phyloP scores from a whole-genome alignment of 2,113 vertebrate species.

The Leucopsar rothschildi region DNA sequence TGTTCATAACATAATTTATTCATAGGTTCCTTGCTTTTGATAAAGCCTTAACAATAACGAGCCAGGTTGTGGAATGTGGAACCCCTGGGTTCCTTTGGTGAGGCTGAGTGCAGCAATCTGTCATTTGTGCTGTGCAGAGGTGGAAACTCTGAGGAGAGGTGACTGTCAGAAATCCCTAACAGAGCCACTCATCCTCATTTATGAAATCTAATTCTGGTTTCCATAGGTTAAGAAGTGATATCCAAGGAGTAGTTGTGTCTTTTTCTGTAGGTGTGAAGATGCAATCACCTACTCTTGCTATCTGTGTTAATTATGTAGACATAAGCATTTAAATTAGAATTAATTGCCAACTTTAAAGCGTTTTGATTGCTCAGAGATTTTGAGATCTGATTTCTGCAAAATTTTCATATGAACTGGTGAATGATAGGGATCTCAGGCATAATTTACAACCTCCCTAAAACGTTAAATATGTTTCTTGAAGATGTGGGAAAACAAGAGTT shows the following conservation, averaged over 20 bases:
- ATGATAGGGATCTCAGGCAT: not conserved
- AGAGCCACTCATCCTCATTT: not conserved
- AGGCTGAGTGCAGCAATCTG: not conserved
- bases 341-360: not conserved
- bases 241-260: not conserved
- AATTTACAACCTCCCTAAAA: not conserved
- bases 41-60: not conserved
- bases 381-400: not conserved
- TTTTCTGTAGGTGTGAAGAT: not conserved
- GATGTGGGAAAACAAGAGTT: not conserved
- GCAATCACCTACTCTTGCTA: not conserved
- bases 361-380: not conserved
- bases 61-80: not conserved
- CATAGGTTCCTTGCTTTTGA: not conserved
- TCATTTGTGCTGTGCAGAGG: not conserved
- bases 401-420: not conserved
- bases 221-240: not conserved
- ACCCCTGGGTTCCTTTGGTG: not conserved
- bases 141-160: not conserved
- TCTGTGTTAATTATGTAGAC: not conserved
- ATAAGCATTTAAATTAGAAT: not conserved
- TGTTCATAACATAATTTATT: conserved; percentile 35
- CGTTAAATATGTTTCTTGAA: not conserved
- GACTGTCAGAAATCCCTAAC: not conserved
- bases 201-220: not conserved